These are phyloP conservation scores for Sus scrofa DNA, from an alignment of 2,113 vertebrate species.

Conservation along the genomic window DNA sequence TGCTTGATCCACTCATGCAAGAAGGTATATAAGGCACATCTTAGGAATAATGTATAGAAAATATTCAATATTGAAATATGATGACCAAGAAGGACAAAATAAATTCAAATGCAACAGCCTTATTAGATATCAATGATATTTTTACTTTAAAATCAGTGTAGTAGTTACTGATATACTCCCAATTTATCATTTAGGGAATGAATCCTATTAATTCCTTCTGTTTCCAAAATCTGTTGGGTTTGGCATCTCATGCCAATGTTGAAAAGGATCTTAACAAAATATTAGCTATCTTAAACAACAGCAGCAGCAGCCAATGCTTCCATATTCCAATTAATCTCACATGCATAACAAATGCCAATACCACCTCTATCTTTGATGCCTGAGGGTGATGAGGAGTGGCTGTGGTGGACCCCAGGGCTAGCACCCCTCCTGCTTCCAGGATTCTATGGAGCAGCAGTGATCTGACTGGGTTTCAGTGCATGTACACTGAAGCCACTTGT, in stretches of 20 bases:
- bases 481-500: background rate
- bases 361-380: background rate
- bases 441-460: background rate
- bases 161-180: background rate
- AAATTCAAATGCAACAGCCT: slow-evolving; percentile 35
- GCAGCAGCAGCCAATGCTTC: background rate
- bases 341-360: background rate
- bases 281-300: background rate
- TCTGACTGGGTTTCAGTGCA: background rate
- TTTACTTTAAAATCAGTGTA: slow-evolving; percentile 43
- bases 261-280: background rate
- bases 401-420: background rate
- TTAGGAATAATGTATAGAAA: slow-evolving; percentile 85
- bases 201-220: background rate
- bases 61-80: background rate
- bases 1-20: slow-evolving; percentile 88
- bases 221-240: slow-evolving; percentile 17
- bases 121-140: background rate
- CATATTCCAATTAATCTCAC: background rate
- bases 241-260: background rate
- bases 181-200: slow-evolving; percentile 8
- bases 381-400: background rate
- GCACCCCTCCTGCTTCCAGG: background rate
- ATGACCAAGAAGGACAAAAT: slow-evolving; percentile 14
- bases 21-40: slow-evolving; percentile 89